phyloP scores from a whole-genome alignment of 2,113 vertebrate species.

The Mobula birostris region DNA sequence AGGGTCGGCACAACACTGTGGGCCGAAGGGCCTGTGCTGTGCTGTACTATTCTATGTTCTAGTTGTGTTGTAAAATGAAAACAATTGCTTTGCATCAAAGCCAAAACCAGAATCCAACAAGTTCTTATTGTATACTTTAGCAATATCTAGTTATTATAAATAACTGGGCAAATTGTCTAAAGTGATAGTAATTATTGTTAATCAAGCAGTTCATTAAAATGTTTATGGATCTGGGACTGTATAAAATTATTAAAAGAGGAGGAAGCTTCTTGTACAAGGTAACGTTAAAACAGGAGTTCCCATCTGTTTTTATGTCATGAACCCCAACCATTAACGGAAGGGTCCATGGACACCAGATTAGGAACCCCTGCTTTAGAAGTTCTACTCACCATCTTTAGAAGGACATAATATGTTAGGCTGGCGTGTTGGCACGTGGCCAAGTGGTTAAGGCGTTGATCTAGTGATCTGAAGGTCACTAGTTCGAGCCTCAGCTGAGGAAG shows the following conservation, averaged over 20 bases:
- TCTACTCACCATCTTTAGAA: not conserved
- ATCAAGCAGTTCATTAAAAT: not conserved
- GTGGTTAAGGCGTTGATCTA: too few species aligned
- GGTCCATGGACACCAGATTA: too few species aligned
- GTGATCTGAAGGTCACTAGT: too few species aligned
- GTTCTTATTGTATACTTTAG: not conserved
- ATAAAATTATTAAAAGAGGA: not conserved
- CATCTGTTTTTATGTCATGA: too few species aligned
- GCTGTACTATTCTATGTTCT: too few species aligned
- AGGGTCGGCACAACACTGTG: too few species aligned
- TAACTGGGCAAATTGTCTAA: not conserved
- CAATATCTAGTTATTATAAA: not conserved
- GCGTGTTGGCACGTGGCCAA: too few species aligned
- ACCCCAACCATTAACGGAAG: too few species aligned
- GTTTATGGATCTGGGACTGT: not conserved
- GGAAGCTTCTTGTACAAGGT: not conserved
- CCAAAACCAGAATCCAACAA: not conserved
- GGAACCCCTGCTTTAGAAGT: not conserved
- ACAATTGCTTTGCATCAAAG: not conserved
- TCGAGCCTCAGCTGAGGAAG: too few species aligned
- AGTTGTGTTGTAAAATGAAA: not conserved
- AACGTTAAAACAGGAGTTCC: too few species aligned
- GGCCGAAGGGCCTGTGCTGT: too few species aligned
- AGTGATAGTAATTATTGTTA: not conserved
- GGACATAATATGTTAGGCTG: not conserved